Evolutionary conservation across 2,113 vertebrate species (phyloP).

Genomic region (Delphinapterus leucas): DNA sequence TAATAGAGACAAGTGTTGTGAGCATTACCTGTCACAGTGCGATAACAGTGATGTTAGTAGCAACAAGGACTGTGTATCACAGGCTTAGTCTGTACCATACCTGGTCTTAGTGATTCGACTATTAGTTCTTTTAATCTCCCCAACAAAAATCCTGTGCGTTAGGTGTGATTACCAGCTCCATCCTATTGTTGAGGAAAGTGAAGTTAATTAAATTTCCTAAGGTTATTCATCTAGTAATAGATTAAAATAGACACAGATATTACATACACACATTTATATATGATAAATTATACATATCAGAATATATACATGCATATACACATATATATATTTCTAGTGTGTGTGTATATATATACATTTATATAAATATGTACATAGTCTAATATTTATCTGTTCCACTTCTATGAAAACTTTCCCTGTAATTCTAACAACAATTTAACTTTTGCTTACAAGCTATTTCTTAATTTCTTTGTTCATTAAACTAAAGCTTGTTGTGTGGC

Average conservation of each 20-base stretch:
- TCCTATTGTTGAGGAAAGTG: neutral
- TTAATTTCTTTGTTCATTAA: neutral
- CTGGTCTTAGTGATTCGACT: rapidly evolving
- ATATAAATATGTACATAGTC: no score
- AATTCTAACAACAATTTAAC: neutral
- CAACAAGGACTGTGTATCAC: rapidly evolving
- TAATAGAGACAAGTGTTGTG: neutral
- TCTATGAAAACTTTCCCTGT: neutral
- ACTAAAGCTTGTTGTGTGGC: rapidly evolving
- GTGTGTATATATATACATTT: neutral
- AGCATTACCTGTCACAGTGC: rapidly evolving
- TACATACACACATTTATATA: no score
- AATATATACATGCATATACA: neutral
- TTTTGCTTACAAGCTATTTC: neutral
- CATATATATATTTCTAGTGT: neutral
- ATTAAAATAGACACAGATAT: neutral
- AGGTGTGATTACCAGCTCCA: rapidly evolving
- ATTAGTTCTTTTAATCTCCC: neutral
- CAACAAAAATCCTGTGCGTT: neutral
- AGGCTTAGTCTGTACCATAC: rapidly evolving
- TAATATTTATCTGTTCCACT: neutral
- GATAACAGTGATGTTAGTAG: rapidly evolving
- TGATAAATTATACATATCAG: no score
- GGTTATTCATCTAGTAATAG: neutral
- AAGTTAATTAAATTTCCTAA: neutral